phyloP scores from a whole-genome alignment of 2,797 vertebrate genomes.

The Gymnopithys bicolor region DNA sequence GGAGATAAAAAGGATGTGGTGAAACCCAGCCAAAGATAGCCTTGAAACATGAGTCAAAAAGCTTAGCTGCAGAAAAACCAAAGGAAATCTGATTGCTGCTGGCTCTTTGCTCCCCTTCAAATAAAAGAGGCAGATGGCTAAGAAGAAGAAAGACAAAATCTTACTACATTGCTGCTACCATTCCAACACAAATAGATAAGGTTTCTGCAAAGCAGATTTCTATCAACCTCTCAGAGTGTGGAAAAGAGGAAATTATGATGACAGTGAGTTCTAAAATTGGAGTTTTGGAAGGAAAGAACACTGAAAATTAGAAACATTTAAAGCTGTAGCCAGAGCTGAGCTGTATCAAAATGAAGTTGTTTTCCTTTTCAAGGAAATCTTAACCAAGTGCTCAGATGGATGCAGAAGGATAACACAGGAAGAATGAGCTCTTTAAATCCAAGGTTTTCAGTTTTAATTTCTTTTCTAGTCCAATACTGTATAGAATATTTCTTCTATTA shows the following conservation, averaged over 20 bases:
- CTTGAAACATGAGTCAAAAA: not conserved
- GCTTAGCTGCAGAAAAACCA: not conserved
- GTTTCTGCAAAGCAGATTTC: constrained; percentile 3
- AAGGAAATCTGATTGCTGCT: not conserved
- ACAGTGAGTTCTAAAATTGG: not conserved
- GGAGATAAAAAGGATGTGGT: not conserved
- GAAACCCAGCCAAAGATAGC: not conserved
- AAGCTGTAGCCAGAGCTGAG: not conserved
- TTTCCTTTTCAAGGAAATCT: not conserved
- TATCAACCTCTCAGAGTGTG: not conserved
- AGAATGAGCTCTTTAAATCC: not conserved
- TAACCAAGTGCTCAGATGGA: not conserved
- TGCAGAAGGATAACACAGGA: not conserved
- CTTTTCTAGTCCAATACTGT: not conserved
- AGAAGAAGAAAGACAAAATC: constrained; percentile 22
- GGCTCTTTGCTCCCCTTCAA: not conserved
- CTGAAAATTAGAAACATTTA: not conserved
- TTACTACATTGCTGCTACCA: not conserved
- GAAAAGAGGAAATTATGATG: not conserved
- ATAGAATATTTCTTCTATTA: not conserved
- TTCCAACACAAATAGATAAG: not conserved
- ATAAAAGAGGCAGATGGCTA: constrained; percentile 4
- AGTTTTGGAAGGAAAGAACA: not conserved
- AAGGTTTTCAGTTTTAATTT: not conserved
- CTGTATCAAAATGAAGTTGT: not conserved